Base-by-base conservation (phyloP, 2,888 invertebrate genomes). In the Acanthosepion esculentum region DNA sequence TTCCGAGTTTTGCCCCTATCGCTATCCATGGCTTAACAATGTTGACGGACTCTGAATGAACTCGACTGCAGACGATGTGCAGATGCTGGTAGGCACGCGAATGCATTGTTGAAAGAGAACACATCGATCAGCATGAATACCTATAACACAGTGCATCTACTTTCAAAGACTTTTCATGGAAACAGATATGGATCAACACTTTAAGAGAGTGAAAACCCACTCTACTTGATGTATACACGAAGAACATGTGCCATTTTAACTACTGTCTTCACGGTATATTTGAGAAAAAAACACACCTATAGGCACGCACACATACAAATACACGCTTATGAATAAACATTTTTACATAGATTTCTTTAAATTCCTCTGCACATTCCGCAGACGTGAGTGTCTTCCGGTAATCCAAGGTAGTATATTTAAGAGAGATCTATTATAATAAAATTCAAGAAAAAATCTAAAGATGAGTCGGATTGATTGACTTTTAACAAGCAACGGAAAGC, bases 231-330 rank as follows among this genome's bases (percentile, higher is more conserved):
- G n/a, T 12, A 12, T 6, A n/a, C 12, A n/a, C 12, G 8, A 8
- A n/a, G 10, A n/a, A 3, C 10, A 10, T 0, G 0, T 8, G 2
- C n/a, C 7, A n/a, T 15, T 15, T 33, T n/a, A 29, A 29, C n/a
- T 15, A 10, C n/a, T 12, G 8, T 10, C 29, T 3, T 10, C 0
- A 10, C 78, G 2, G 2, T 5, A 33, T 0, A n/a, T 78, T n/a
- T 23, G 4, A n/a, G 12, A 1, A n/a, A 29, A 0, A 91, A 15
- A n/a, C 10, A 91, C 91, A 91, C 91, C 15, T 23, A 91, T 4
- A 91, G 7, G 50, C 50, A 50, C 50, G 50, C 50, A 50, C 50
- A 50, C 50, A 50, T 15, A 50, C 50, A 50, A 8, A 50, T 15
- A 50, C 50, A 50, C 50, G 15, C 50, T 12, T 15, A 50, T 15